Evolutionary conservation across 2,888 invertebrate genomes (phyloP).

Genomic region (Oscheius onirici): DNA sequence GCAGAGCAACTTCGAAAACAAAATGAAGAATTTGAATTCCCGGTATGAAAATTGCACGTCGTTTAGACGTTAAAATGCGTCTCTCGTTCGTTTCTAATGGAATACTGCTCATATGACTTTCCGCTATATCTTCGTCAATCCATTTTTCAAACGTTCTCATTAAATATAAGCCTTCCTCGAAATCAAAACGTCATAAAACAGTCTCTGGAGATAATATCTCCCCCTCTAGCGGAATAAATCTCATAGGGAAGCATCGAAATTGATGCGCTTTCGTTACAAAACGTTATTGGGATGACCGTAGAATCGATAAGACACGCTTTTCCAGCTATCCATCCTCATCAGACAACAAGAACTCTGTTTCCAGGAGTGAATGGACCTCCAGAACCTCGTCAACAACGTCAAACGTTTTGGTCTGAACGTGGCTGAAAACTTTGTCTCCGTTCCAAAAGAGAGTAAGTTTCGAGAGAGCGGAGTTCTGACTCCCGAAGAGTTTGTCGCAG

Average conservation of each 20-base stretch:
- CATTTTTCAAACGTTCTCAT: too few relatives aligned
- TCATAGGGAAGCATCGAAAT: too few relatives aligned
- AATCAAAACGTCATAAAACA: too few relatives aligned
- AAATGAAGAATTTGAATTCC: conserved; percentile 4
- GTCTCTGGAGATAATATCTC: too few relatives aligned
- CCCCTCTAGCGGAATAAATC: too few relatives aligned
- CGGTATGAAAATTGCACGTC: background rate
- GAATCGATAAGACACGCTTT: too few relatives aligned
- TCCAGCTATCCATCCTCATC: too few relatives aligned
- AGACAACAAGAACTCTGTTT: background rate
- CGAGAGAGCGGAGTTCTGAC: conserved; percentile 96
- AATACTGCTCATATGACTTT: conserved; percentile 1
- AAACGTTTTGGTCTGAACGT: conserved; percentile 94
- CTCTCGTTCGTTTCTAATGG: background rate
- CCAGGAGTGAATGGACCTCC: conserved; percentile 78
- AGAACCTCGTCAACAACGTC: conserved; percentile 91
- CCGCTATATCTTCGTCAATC: too few relatives aligned
- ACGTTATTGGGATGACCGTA: too few relatives aligned
- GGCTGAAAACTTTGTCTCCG: conserved; percentile 94
- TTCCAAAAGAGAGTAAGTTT: conserved; percentile 81
- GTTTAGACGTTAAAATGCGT: background rate
- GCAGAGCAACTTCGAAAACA: background rate
- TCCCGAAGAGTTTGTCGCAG: conserved; percentile 97
- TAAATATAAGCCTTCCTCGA: too few relatives aligned
- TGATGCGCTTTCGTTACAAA: too few relatives aligned